Conservation (phyloP, 2,113 vertebrate species). For the Zingel zingel region DNA sequence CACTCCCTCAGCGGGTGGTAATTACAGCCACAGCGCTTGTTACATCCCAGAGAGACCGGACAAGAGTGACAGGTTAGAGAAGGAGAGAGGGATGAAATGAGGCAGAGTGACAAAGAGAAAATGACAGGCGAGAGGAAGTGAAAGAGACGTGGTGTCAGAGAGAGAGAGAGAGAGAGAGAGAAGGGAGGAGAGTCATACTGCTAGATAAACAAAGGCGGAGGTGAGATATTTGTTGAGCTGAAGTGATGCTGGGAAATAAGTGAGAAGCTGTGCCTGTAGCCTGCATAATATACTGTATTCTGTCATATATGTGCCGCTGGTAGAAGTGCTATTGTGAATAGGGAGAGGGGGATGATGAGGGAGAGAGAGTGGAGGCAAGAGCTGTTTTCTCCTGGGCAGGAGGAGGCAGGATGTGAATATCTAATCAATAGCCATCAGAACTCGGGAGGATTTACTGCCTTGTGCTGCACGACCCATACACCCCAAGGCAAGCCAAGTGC, state of each 20-base stretch:
- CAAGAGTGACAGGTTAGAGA: conserved; percentile 36
- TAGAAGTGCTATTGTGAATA: conserved; percentile 36
- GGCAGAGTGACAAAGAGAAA: conserved; percentile 26
- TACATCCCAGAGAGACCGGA: conserved; percentile 31
- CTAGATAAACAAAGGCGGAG: conserved; percentile 46
- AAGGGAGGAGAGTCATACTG: conserved; percentile 16
- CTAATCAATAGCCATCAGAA: conserved; percentile 80
- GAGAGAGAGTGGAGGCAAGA: conserved; percentile 41
- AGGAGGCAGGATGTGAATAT: conserved; percentile 75
- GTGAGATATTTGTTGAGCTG: conserved; percentile 46
- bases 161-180: conserved; percentile 23
- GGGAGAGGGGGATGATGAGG: conserved; percentile 58
- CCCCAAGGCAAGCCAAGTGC: conserved; percentile 54
- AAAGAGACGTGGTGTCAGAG: conserved; percentile 11
- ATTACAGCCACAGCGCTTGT: conserved; percentile 41
- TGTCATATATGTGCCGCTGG: conserved; percentile 36
- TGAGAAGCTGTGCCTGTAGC: conserved; percentile 19
- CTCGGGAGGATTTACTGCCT: conserved; percentile 73
- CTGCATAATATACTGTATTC: conserved; percentile 49
- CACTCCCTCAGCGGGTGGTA: conserved; percentile 41
- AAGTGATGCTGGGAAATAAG: conserved; percentile 34
- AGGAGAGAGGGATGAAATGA: conserved; percentile 30
- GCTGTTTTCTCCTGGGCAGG: conserved; percentile 55
- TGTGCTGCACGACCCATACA: conserved; percentile 66
- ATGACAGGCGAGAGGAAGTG: conserved; percentile 40